Evolutionary conservation across 2,888 invertebrate species (phyloP), one percentile per base, ranked within the genome.

Genomic region (Choristoneura rosaceana): DNA sequence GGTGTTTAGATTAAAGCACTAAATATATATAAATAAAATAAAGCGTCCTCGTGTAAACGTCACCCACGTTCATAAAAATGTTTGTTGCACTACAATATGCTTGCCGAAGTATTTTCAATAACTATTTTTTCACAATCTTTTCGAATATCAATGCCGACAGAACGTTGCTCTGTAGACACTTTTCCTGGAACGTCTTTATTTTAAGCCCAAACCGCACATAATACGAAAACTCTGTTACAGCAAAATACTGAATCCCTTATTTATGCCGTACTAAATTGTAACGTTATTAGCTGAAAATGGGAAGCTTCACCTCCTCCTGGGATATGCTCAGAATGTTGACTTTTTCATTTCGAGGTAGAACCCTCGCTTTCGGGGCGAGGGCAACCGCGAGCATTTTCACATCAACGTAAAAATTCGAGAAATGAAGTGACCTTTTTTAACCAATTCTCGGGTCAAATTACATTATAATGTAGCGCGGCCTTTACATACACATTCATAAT

Each of bases 211-310:
- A 64, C 8, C 33, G 4, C 62, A 4, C 43, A 43, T 62, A 34
- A 52, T 66, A 61, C n/a, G 43, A 34, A 17, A 67, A 41, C 71
- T 15, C n/a, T 38, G 38, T 43, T 4, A 58, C 59, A 71, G 67
- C 15, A 67, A 71, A 71, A 71, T 63, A 68, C 71, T 33, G 71
- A 70, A 66, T 58, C 70, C 15, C 43, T n/a, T 71, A 71, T 71
- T 74, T 71, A 74, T 64, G 63, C 34, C 50, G 52, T 47, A 74
- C 66, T 71, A 74, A 74, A 68, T 71, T 63, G 60, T 74, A 71
- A 71, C 60, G 58, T 60, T 69, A 73, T 73, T 73, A 69, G 60
- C 69, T 17, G 64, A 43, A 66, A 71, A 74, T 65, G 71, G 71
- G 58, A 64, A 74, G 61, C 52, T 58, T 62, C 61, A 41, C 47